Evolutionary conservation across 2,797 vertebrate genomes (phyloP), one percentile per base, ranked within the genome.

Genomic region (Amphiprion clarkii): DNA sequence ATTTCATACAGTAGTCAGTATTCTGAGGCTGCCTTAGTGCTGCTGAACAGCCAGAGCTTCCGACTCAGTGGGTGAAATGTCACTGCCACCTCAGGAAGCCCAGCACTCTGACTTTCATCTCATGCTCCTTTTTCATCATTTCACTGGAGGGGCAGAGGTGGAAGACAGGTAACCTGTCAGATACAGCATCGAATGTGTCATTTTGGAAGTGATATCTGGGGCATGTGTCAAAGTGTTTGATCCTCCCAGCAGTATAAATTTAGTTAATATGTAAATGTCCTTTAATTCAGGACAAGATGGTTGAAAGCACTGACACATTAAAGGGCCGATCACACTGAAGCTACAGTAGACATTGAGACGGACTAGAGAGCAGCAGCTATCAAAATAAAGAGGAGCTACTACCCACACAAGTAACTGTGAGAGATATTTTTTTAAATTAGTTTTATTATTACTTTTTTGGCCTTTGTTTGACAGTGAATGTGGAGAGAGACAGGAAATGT

Each of bases 41-140:
- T 25, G 25, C 9, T 27, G 17, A 68, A 71, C 42, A 57, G 36
- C 17, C 1, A 16, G 59, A 42, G 53, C 55, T 31, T 71, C 62
- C 13, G 14, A 59, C 54, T 81, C 40, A 44, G 40, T 40, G 10
- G 52, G 46, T 40, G 46, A 83, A 77, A 85, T 79, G 75, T 68
- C 78, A 56, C n/a, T 3, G 6, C 5, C 36, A 46, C 70, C 27
- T 64, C 67, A 36, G 76, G 79, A 56, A 44, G 39, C 21, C 59
- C 8, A 21, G 8, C 7, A 2, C 39, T 40, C 76, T 84, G 44
- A 17, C 76, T 84, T 78, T 76, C 31, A 81, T 82, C 71, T 46
- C 1, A 17, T 54, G 53, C 16, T 5, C 23, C 53, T 14, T 73
- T 57, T 62, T 66, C 1, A 1, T 55, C 48, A 57, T 69, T 72